phyloP scores from a whole-genome alignment of 2,888 invertebrate species.

The Copidosoma aretas region DNA sequence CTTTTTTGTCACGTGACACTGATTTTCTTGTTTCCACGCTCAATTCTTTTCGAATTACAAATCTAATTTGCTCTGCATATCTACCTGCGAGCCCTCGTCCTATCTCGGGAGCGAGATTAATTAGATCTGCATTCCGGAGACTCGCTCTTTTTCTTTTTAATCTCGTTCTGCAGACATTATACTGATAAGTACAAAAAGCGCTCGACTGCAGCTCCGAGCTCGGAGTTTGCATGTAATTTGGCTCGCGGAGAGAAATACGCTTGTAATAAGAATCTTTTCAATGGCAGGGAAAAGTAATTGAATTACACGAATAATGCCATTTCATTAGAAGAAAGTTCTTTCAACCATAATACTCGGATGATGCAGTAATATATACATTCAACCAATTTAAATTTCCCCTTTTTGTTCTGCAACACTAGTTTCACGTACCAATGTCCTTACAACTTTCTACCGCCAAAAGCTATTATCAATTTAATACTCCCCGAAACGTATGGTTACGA shows the following conservation, averaged over 20 bases:
- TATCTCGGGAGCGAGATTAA: slow-evolving; percentile 3
- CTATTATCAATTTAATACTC: no score
- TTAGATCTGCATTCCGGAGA: not conserved
- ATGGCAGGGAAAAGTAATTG: not conserved
- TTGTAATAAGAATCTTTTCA: not conserved
- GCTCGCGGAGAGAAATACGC: not conserved
- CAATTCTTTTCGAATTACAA: slow-evolving; percentile 5
- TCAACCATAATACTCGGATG: no score
- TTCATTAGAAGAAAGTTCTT: no score
- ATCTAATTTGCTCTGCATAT: slow-evolving; percentile 17
- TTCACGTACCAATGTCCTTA: no score
- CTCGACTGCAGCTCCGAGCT: not conserved
- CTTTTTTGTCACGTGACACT: not conserved
- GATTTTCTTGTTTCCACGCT: not conserved
- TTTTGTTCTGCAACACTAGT: no score
- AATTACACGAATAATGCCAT: no score
- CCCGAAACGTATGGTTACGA: no score
- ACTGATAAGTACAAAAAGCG: not conserved
- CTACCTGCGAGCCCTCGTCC: not conserved
- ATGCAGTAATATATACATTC: no score
- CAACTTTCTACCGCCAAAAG: no score
- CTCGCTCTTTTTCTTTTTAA: slow-evolving; percentile 4
- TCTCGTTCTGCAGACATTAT: not conserved
- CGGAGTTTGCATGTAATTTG: not conserved
- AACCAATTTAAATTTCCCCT: no score